These are phyloP conservation scores for Vannuccia rotundouncinata DNA, from an alignment of 2,888 invertebrate genomes.

Conservation along the genomic window DNA sequence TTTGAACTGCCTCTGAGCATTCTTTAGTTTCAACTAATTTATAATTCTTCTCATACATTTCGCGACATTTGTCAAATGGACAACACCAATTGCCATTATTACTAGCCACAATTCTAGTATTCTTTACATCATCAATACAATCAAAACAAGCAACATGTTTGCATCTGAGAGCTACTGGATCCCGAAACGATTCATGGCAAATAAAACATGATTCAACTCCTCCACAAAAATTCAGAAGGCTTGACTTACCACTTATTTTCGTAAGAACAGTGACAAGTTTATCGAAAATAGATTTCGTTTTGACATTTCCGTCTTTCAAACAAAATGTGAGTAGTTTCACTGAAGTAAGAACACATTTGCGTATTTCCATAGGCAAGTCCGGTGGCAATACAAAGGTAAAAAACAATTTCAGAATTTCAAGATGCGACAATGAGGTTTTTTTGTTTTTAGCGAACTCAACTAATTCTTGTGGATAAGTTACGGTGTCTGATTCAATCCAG, in stretches of 20 bases:
- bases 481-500: background rate
- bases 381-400: background rate
- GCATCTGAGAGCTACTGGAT: background rate
- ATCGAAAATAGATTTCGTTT: background rate
- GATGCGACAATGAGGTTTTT: background rate
- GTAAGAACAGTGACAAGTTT: background rate
- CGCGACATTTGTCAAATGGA: background rate
- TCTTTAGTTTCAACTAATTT: background rate
- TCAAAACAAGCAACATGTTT: background rate
- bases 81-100: background rate
- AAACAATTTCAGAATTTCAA: background rate
- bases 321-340: background rate
- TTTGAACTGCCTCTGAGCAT: background rate
- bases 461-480: background rate
- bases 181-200: background rate
- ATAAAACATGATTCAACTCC: slow-evolving; percentile 8
- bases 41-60: background rate
- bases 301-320: background rate
- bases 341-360: background rate
- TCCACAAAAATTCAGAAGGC: background rate
- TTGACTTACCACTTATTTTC: background rate
- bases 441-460: background rate
- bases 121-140: background rate
- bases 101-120: background rate
- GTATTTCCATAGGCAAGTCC: background rate